Percentiles rank a stretch among this genome's conserved stretches.
phyloP scores from a whole-genome alignment of 2,888 invertebrate genomes.

The Tipula unca region DNA sequence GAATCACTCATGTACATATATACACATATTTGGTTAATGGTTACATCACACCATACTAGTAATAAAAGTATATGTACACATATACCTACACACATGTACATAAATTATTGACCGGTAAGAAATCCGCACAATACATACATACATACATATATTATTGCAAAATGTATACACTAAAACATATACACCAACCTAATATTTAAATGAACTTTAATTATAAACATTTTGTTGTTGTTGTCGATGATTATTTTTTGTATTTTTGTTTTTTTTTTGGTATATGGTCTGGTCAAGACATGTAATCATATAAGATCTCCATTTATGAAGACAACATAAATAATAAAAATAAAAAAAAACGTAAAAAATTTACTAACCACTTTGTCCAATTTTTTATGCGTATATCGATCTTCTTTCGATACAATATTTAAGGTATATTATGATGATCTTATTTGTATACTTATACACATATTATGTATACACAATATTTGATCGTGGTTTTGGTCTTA shows the following conservation, averaged over 20 bases:
- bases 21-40: not conserved
- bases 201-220: not conserved
- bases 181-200: not conserved
- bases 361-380: slow-evolving; percentile 14
- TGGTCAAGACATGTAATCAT: not conserved
- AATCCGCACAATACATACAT: not conserved
- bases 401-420: not conserved
- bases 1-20: no score
- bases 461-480: not conserved
- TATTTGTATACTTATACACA: no score
- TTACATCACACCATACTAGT: not conserved
- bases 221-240: not conserved
- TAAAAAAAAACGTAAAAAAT: not conserved
- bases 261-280: not conserved
- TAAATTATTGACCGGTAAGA: not conserved
- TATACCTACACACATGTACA: not conserved
- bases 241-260: no score
- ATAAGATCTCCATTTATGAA: not conserved
- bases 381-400: not conserved
- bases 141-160: not conserved
- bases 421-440: not conserved
- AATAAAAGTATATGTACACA: not conserved
- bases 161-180: not conserved
- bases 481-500: not conserved
- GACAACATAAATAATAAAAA: not conserved